Base-by-base conservation (phyloP, 1,140 invertebrate species). In the Zaprionus camerounensis region DNA sequence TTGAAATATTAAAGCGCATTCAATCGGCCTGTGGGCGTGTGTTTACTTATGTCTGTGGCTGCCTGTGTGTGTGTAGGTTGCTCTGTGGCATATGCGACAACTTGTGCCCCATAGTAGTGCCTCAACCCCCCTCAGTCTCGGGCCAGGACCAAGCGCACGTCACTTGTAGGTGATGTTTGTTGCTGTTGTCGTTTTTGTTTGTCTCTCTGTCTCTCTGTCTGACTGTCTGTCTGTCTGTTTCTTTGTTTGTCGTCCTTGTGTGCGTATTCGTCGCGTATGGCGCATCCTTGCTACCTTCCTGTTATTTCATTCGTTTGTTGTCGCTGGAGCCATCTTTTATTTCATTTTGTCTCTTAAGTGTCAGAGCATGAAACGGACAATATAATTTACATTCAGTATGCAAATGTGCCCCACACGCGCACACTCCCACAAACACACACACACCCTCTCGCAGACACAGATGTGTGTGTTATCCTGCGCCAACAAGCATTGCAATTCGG, bases 1-100 rank as follows among this genome's bases (percentile, higher is more conserved):
- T 81, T 85, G 68, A 85, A 85, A 85, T 86, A 85, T 85, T 85
- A 86, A 85, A 85, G 82, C 82, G 76, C 82, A 81, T 81, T 82
- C 71, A 74, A 75, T 62, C 58, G 55, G 46, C 53, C 64, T 71
- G 66, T 49, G 71, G 62, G 56, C 58, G 77, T 61, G 79, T 66
- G 66, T 38, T 44, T 44, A 22, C 9, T 20, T 67, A 46, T 49
- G 57, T 49, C 20, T 62, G 65, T 28, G 36, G 12, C 31, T 68
- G 36, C 63, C 36, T 17, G 56, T 36, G 34, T 61, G 24, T 62
- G n/a, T 57, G 53, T 51, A 55, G 26, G 31, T 53, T 56, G 26
- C 15, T 46, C 15, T 46, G 41, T 46, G 56, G 38, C 70, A 73
- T 69, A 44, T 70, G 72, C 41, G 41, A 64, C 46, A 65, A 64